Conservation (phyloP, 2,113 vertebrate species). For the Ptychochromis oligacanthus region DNA sequence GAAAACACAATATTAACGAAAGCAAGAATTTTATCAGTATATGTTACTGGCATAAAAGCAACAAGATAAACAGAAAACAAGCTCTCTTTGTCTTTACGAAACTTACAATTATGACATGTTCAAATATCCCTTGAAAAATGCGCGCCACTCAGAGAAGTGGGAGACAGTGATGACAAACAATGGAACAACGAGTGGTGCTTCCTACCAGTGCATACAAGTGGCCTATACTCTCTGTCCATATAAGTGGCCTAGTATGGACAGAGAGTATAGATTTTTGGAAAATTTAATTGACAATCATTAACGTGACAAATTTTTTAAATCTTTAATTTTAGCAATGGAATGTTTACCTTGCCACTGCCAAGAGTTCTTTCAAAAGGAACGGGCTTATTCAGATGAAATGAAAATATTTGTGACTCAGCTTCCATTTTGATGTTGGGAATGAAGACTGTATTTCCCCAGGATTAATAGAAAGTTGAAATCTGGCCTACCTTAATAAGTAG, state of each 20-base stretch:
- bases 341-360: neutral
- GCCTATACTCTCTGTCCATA: too few relatives aligned
- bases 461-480: neutral
- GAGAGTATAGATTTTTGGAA: neutral
- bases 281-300: neutral
- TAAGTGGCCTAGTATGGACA: neutral
- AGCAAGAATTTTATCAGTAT: conserved; percentile 1
- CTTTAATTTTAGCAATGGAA: neutral
- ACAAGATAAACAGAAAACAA: conserved; percentile 9
- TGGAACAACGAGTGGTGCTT: neutral
- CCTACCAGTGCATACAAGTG: conserved; percentile 13
- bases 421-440: neutral
- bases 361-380: neutral
- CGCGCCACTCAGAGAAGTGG: conserved; percentile 7
- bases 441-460: neutral
- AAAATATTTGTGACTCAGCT: neutral
- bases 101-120: conserved; percentile 22
- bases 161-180: conserved; percentile 25
- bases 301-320: neutral
- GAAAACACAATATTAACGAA: conserved; percentile 1
- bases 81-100: conserved; percentile 8
- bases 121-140: conserved; percentile 23
- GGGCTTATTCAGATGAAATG: neutral
- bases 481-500: neutral
- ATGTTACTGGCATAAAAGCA: neutral